A percentile compares a stretch with the other conserved stretches of the same genome.
Conservation (phyloP, 2,888 invertebrate species). For the Drosophila mettleri region DNA sequence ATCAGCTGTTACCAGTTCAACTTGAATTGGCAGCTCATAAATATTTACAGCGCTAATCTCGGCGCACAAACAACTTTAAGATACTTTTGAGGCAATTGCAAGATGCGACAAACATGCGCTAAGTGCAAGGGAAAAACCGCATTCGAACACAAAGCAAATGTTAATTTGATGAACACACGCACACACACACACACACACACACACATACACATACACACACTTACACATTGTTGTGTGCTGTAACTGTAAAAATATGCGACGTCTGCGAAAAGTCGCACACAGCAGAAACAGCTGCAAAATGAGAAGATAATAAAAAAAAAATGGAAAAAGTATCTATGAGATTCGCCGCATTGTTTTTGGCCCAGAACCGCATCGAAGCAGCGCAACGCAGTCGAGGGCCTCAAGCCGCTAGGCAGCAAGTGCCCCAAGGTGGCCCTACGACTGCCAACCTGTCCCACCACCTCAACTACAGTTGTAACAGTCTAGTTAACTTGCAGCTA, state of each 20-base stretch:
- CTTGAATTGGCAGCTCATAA: conserved; percentile 75
- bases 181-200: conserved; percentile 14
- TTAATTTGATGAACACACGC: conserved; percentile 49
- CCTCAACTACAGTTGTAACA: conserved; percentile 62
- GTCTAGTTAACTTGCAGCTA: conserved; percentile 77
- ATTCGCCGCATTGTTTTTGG: conserved; percentile 69
- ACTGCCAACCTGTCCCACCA: background rate
- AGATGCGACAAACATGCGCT: conserved; percentile 25
- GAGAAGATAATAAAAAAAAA: background rate
- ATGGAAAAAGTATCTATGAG: conserved; percentile 47
- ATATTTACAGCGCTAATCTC: conserved; percentile 66
- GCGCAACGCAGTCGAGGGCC: conserved; percentile 30
- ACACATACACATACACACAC: conserved; percentile 16
- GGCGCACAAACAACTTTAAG: conserved; percentile 37
- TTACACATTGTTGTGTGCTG: background rate
- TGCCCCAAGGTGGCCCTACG: conserved; percentile 51
- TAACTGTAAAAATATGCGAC: conserved; percentile 56
- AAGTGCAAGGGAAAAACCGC: conserved; percentile 28
- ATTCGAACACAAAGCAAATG: conserved; percentile 76
- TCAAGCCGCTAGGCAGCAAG: conserved; percentile 49
- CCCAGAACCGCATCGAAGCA: conserved; percentile 79
- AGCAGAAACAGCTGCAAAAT: conserved; percentile 40
- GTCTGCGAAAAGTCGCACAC: conserved; percentile 63
- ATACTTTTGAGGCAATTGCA: conserved; percentile 29
- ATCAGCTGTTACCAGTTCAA: conserved; percentile 66